phyloP scores from a whole-genome alignment of 2,113 vertebrate genomes.

The Otocyon megalotis region DNA sequence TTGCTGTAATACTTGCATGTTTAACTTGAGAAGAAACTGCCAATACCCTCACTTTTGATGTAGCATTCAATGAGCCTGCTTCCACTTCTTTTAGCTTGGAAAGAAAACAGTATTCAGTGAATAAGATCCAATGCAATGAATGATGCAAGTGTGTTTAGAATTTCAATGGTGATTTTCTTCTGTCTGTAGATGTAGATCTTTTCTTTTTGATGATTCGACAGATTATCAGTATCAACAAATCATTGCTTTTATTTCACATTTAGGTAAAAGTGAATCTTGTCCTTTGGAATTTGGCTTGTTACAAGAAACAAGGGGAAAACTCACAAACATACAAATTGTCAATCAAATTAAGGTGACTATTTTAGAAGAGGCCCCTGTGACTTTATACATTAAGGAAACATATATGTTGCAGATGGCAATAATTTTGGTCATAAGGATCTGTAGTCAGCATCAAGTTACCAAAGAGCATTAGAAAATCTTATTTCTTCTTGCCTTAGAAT shows the following conservation, averaged over 20 bases:
- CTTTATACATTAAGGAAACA: not conserved
- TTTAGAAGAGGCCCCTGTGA: not conserved
- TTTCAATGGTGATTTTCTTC: not conserved
- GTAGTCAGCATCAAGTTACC: not conserved
- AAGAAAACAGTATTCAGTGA: not conserved
- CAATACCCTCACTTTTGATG: not conserved
- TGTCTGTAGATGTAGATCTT: not conserved
- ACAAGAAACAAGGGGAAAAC: not conserved
- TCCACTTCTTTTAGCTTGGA: not conserved
- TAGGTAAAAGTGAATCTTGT: not conserved
- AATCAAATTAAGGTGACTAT: not conserved
- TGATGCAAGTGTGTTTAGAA: not conserved
- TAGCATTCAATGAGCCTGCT: not conserved
- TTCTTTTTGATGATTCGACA: not conserved
- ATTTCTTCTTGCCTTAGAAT: not conserved
- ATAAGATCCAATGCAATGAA: not conserved
- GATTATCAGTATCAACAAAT: not conserved
- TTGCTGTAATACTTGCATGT: not conserved
- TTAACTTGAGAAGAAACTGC: not conserved
- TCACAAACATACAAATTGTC: not conserved
- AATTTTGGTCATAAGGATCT: not conserved
- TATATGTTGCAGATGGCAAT: not conserved
- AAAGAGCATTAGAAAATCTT: not conserved
- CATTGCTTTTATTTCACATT: not conserved
- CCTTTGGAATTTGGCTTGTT: not conserved